These are phyloP conservation scores for Nasonia vitripennis DNA, from an alignment of 1,140 invertebrate species.

Conservation along the genomic window DNA sequence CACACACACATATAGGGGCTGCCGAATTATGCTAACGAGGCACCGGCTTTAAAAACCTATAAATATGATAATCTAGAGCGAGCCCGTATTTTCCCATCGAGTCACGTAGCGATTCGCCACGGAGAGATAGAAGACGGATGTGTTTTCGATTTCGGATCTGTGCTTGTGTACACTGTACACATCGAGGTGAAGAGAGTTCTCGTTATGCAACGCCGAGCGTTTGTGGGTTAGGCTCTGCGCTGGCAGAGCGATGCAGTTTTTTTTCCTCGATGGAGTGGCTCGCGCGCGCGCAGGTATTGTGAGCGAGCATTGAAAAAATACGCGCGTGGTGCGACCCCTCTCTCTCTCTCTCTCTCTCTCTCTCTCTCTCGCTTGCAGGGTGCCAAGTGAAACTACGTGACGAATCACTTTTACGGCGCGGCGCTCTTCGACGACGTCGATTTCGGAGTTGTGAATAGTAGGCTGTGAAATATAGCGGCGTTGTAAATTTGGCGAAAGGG, in stretches of 20 bases:
- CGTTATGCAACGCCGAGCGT: no score
- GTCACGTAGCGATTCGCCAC: slow-evolving; percentile 10
- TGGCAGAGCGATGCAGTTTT: background rate
- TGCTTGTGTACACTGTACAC: no score
- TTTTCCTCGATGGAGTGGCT: background rate
- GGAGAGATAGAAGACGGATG: background rate
- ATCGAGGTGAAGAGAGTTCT: no score
- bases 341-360: background rate
- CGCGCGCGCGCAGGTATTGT: background rate
- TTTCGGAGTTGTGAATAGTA: background rate
- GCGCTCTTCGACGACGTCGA: background rate
- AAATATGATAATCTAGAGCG: slow-evolving; percentile 46
- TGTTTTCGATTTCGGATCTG: background rate
- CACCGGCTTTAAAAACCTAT: slow-evolving; percentile 38
- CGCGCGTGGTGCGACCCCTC: no score
- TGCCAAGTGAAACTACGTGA: background rate
- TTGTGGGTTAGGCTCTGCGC: no score
- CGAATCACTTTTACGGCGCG: background rate
- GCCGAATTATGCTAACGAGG: slow-evolving; percentile 41
- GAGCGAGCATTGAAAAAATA: background rate
- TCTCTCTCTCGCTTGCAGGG: background rate
- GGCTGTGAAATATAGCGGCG: background rate
- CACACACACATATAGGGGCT: background rate
- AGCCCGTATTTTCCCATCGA: background rate
- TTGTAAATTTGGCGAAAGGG: background rate